Evolutionary conservation across 2,797 vertebrate genomes (phyloP).

Genomic region (Eremophila alpestris): DNA sequence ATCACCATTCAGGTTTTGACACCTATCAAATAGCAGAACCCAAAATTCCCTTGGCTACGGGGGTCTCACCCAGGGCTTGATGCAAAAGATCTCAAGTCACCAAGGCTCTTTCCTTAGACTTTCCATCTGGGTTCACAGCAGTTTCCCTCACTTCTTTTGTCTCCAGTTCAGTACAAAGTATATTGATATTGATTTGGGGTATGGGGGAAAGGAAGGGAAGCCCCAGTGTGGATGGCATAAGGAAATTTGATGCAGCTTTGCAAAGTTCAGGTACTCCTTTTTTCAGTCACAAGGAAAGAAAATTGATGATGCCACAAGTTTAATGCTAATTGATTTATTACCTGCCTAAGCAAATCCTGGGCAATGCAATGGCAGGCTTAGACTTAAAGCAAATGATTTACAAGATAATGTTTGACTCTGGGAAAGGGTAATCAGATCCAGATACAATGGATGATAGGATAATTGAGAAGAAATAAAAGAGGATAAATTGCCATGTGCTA

Average conservation of each 20-base stretch:
- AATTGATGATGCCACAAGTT: conserved; percentile 81
- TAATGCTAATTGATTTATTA: conserved; percentile 87
- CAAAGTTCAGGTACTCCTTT: conserved; percentile 71
- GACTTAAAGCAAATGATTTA: conserved; percentile 86
- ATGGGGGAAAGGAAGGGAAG: background rate
- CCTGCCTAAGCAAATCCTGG: conserved; percentile 81
- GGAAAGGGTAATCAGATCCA: conserved; percentile 86
- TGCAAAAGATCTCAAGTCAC: background rate
- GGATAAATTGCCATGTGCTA: conserved; percentile 85
- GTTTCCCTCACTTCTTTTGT: background rate
- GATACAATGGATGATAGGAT: conserved; percentile 86
- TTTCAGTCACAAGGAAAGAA: conserved; percentile 69
- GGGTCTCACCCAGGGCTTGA: background rate
- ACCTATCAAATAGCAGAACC: background rate
- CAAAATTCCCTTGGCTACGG: background rate
- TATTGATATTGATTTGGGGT: background rate
- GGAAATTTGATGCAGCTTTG: conserved; percentile 44
- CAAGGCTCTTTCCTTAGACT: background rate
- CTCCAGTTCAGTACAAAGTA: background rate
- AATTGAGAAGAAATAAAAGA: conserved; percentile 88
- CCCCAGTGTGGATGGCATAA: background rate
- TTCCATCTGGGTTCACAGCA: background rate
- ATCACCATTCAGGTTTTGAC: background rate
- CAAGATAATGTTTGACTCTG: conserved; percentile 86
- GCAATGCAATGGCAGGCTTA: conserved; percentile 74